These are phyloP conservation scores for Lutraria lutraria DNA, from an alignment of 2,888 invertebrate species.

Conservation along the genomic window DNA sequence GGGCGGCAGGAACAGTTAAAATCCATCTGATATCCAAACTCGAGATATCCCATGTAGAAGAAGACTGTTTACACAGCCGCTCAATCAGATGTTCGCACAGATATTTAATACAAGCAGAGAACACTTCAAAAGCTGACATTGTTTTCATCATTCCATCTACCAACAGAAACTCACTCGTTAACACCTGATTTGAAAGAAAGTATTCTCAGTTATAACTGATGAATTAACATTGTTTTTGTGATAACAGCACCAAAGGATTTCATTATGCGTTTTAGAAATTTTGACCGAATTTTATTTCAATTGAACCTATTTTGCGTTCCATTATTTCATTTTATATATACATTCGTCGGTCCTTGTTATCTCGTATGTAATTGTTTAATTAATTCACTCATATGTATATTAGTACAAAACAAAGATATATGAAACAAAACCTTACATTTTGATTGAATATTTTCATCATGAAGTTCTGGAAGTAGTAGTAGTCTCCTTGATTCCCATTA, in stretches of 20 bases:
- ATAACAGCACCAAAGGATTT: too few species aligned
- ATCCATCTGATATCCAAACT: constrained; percentile 52
- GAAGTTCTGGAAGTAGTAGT: constrained; percentile 55
- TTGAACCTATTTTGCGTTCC: too few species aligned
- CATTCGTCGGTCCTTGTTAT: too few species aligned
- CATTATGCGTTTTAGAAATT: too few species aligned
- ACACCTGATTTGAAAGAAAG: constrained; percentile 16
- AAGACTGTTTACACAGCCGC: too few species aligned
- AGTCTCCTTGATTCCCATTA: constrained; percentile 38
- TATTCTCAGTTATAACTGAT: too few species aligned
- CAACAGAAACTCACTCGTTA: constrained; percentile 50
- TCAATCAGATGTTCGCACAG: not conserved
- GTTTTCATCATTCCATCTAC: constrained; percentile 50
- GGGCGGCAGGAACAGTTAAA: constrained; percentile 59
- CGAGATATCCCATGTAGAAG: not conserved
- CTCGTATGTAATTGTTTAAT: too few species aligned
- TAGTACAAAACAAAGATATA: too few species aligned
- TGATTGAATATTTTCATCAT: constrained; percentile 48
- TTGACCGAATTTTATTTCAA: too few species aligned
- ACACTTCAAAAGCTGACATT: constrained; percentile 55
- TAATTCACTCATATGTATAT: too few species aligned
- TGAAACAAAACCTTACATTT: not conserved
- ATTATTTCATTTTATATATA: too few species aligned
- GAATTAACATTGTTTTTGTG: too few species aligned
- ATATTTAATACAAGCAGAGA: constrained; percentile 45